A percentile compares a stretch with the other conserved stretches of the same genome.
phyloP scores from a whole-genome alignment of 2,113 vertebrate genomes.

The Pogona vitticeps region DNA sequence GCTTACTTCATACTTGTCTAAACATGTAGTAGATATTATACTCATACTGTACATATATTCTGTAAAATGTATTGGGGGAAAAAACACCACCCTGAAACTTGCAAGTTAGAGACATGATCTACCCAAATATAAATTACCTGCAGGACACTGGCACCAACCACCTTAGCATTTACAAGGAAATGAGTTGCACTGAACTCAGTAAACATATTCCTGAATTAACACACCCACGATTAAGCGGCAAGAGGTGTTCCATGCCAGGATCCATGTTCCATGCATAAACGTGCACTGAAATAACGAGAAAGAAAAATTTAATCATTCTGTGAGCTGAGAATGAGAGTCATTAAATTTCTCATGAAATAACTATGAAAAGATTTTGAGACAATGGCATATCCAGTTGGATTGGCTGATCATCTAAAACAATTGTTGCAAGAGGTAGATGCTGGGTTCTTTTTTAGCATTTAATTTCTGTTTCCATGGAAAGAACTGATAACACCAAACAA shows the following conservation, averaged over 20 bases:
- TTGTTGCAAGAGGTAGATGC: background rate
- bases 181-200: too few species aligned
- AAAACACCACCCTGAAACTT: background rate
- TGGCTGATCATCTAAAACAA: accelerated
- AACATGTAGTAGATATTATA: too few species aligned
- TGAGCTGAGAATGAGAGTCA: too few species aligned
- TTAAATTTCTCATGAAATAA: background rate
- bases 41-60: background rate
- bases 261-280: background rate
- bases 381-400: background rate
- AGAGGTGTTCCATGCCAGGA: background rate
- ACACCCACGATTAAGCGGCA: background rate
- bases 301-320: background rate
- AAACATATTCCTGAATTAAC: background rate
- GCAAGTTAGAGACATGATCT: background rate
- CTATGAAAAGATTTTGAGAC: background rate
- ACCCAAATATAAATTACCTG: background rate
- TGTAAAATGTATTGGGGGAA: background rate
- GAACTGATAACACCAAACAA: background rate
- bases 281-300: background rate
- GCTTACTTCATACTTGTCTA: background rate
- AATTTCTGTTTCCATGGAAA: background rate
- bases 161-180: background rate
- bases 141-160: background rate
- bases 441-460: accelerated